Conservation (phyloP, 2,797 vertebrate species). For the Dryobates pubescens region DNA sequence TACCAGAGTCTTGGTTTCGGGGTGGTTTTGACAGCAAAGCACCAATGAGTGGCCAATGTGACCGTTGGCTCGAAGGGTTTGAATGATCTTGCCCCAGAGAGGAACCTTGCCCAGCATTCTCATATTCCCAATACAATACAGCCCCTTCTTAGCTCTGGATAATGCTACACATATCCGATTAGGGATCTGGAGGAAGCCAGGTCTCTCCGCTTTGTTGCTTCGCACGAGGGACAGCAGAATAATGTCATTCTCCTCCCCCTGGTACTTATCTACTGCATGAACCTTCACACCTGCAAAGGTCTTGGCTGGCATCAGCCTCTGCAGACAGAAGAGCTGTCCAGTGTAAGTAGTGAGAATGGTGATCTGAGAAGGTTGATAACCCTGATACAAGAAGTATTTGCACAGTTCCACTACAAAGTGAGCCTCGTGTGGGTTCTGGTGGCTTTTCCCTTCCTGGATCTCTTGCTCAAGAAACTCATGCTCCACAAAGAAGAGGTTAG, state of each 20-base stretch:
- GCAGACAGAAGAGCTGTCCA: slow-evolving; percentile 90
- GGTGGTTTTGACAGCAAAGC: slow-evolving; percentile 93
- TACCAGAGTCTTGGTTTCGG: slow-evolving; percentile 78
- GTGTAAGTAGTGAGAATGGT: slow-evolving; percentile 96
- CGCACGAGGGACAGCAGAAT: slow-evolving; percentile 92
- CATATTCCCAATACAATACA: slow-evolving; percentile 91
- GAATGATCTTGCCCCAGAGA: slow-evolving; percentile 90
- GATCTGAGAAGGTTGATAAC: slow-evolving; percentile 90
- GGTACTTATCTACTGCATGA: slow-evolving; percentile 96
- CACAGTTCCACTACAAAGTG: slow-evolving; percentile 89
- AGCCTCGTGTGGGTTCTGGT: slow-evolving; percentile 90
- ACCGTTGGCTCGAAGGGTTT: slow-evolving; percentile 80
- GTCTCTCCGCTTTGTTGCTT: slow-evolving; percentile 85
- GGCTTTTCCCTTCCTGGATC: slow-evolving; percentile 90
- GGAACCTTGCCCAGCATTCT: slow-evolving; percentile 84
- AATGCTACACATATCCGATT: slow-evolving; percentile 94
- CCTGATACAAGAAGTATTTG: slow-evolving; percentile 87
- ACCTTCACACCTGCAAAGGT: slow-evolving; percentile 89
- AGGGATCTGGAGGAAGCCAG: slow-evolving; percentile 91
- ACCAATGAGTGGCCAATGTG: slow-evolving; percentile 82
- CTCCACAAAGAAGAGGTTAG: slow-evolving; percentile 91
- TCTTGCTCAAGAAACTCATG: slow-evolving; percentile 85
- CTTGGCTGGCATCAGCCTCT: slow-evolving; percentile 84
- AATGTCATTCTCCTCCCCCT: slow-evolving; percentile 97
- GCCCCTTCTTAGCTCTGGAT: slow-evolving; percentile 93